These are phyloP conservation scores for Camptogramma bilineatum DNA, from an alignment of 2,888 invertebrate species.

Conservation along the genomic window DNA sequence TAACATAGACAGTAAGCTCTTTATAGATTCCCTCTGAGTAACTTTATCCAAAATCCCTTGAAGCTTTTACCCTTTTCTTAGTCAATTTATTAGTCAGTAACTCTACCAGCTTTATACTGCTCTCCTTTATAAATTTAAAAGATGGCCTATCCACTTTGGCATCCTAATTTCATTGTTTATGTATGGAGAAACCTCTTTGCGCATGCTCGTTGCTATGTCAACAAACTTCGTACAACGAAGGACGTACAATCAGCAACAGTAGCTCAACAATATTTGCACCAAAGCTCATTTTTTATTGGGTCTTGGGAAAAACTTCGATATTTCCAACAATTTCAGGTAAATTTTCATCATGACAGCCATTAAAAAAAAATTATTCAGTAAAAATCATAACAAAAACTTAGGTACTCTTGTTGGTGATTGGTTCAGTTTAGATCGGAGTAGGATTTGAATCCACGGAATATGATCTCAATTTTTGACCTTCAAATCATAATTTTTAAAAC, in stretches of 20 bases:
- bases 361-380: no score
- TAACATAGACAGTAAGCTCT: not conserved
- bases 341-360: no score
- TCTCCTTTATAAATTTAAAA: conserved; percentile 37
- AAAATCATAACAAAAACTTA: no score
- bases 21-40: not conserved
- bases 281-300: not conserved
- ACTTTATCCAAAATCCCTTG: conserved; percentile 11
- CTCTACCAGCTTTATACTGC: conserved; percentile 32
- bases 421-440: no score
- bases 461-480: not conserved
- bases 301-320: no score
- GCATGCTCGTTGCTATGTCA: conserved; percentile 80
- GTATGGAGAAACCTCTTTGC: conserved; percentile 65
- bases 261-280: not conserved
- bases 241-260: conserved; percentile 30
- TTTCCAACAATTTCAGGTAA: no score
- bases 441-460: not conserved
- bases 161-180: conserved; percentile 76
- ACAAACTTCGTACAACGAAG: conserved; percentile 58
- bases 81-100: conserved; percentile 33
- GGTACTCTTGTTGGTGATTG: no score
- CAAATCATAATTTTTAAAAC: not conserved
- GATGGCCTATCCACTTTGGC: conserved; percentile 35
- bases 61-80: conserved; percentile 27